These are phyloP conservation scores for Mylabris phalerata DNA, from an alignment of 1,140 invertebrate species.

Conservation along the genomic window DNA sequence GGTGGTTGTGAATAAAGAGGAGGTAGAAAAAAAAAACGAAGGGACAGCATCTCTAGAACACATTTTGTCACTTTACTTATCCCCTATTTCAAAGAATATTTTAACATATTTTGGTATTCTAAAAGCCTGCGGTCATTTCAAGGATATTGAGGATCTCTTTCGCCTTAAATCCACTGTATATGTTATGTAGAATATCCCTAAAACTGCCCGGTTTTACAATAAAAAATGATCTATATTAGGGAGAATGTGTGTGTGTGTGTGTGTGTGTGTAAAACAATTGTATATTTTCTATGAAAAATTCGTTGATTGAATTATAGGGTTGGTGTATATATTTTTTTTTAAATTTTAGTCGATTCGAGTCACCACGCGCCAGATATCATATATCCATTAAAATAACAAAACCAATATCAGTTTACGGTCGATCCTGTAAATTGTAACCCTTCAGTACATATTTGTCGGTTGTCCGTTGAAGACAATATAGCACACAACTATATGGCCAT, in stretches of 20 bases:
- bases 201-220: constrained; percentile 9
- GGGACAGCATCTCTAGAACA: constrained; percentile 14
- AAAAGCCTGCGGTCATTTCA: constrained; percentile 21
- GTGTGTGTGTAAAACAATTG: no score
- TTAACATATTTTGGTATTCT: constrained; percentile 22
- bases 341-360: no score
- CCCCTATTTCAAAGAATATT: constrained; percentile 20
- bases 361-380: constrained; percentile 13
- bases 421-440: constrained; percentile 8
- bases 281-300: background rate
- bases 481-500: no score
- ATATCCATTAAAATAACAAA: constrained; percentile 18
- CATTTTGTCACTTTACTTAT: constrained; percentile 23
- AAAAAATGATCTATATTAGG: constrained; percentile 6
- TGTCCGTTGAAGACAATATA: no score
- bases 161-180: constrained; percentile 14
- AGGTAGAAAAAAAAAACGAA: background rate
- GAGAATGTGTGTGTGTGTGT: no score
- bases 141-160: constrained; percentile 20
- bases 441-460: background rate
- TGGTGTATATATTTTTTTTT: background rate
- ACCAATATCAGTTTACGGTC: constrained; percentile 13
- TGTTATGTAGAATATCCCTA: constrained; percentile 16
- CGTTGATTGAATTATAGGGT: background rate
- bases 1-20: no score